Percentiles rank a stretch among this genome's conserved stretches.
Conservation (phyloP, 2,113 vertebrate genomes). For the Grammomys dolichurus region DNA sequence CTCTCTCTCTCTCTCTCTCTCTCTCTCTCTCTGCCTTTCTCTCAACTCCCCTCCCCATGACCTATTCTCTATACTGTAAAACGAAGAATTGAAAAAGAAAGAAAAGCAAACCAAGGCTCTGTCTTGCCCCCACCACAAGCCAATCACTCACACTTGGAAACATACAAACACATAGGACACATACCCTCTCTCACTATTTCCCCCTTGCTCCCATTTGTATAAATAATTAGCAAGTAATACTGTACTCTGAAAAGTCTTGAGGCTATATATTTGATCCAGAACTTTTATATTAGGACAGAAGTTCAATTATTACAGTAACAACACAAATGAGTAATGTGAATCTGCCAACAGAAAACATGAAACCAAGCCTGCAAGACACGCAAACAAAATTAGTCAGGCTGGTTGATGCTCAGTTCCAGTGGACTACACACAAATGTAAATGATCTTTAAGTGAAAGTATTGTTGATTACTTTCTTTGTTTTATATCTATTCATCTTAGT, state of each 20-base stretch:
- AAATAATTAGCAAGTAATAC: constrained; percentile 41
- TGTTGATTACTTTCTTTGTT: background rate
- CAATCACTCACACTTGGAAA: background rate
- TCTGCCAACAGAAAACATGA: constrained; percentile 17
- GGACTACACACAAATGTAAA: background rate
- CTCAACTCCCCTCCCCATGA: too few relatives aligned
- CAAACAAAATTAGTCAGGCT: background rate
- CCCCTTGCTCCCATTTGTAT: background rate
- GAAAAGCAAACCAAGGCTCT: background rate
- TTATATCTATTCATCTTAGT: background rate
- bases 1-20: too few relatives aligned
- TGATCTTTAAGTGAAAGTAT: background rate
- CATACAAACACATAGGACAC: background rate
- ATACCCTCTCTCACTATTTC: background rate
- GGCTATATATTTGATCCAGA: background rate
- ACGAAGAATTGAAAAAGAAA: background rate
- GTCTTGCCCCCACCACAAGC: background rate
- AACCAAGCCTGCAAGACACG: background rate
- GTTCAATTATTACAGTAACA: background rate
- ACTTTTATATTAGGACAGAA: background rate
- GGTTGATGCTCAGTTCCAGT: background rate
- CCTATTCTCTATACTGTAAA: too few relatives aligned
- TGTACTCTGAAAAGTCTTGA: background rate
- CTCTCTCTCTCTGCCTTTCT: too few relatives aligned
- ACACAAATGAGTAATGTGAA: background rate